These are phyloP conservation scores for Anoncus sp. DNA, from an alignment of 2,888 invertebrate species.

Conservation along the genomic window DNA sequence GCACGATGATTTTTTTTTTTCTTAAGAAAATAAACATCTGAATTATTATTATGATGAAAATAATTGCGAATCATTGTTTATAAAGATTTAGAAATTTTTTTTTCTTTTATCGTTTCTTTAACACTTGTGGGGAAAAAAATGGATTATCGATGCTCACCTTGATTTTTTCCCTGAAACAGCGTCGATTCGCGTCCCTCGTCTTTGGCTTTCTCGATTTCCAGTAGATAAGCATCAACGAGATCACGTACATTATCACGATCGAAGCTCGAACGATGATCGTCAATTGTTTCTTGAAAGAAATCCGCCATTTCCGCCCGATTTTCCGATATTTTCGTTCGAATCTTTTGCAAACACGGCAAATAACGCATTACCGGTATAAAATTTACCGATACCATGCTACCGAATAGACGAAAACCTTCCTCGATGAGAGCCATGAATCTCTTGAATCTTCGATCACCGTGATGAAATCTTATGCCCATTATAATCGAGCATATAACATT, in stretches of 20 bases:
- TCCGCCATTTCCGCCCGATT: slow-evolving; percentile 94
- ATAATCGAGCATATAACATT: slow-evolving; percentile 96
- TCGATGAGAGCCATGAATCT: slow-evolving; percentile 94
- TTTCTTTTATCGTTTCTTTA: background rate
- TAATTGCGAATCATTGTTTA: too few species aligned
- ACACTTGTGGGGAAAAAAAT: background rate
- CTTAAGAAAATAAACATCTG: too few species aligned
- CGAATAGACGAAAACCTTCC: slow-evolving; percentile 95
- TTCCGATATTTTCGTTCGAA: slow-evolving; percentile 85
- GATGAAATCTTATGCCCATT: slow-evolving; percentile 94
- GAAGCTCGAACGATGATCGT: slow-evolving; percentile 91
- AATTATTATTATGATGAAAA: too few species aligned
- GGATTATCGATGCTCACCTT: slow-evolving; percentile 86
- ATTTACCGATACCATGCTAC: slow-evolving; percentile 92
- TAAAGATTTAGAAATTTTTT: too few species aligned
- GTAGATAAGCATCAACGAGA: slow-evolving; percentile 93
- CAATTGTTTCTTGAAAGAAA: slow-evolving; percentile 93
- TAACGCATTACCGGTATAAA: slow-evolving; percentile 92
- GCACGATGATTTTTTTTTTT: too few species aligned
- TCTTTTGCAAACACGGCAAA: slow-evolving; percentile 84
- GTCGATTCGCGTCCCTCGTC: slow-evolving; percentile 89
- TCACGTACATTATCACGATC: slow-evolving; percentile 91
- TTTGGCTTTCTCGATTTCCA: slow-evolving; percentile 93
- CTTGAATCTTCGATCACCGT: slow-evolving; percentile 90
- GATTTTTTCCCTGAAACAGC: slow-evolving; percentile 94